phyloP scores from a whole-genome alignment of 2,797 vertebrate species.

The Syndactyla subalaris region DNA sequence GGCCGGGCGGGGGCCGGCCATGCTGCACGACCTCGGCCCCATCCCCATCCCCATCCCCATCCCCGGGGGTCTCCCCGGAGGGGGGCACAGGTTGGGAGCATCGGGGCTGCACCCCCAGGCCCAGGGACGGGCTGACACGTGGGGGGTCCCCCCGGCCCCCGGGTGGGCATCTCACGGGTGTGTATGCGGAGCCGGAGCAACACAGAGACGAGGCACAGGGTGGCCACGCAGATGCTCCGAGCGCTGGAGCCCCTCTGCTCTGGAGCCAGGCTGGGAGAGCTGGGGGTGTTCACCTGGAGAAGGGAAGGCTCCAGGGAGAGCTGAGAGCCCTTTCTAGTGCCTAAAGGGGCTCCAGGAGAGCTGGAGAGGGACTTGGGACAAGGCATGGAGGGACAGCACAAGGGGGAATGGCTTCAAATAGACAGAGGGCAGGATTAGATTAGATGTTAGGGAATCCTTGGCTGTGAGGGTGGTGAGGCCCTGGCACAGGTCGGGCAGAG shows the following conservation, averaged over 20 bases:
- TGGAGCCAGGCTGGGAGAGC: background rate
- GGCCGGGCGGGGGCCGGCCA: fast-evolving
- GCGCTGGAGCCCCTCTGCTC: background rate
- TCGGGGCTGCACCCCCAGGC: too few relatives aligned
- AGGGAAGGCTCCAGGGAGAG: background rate
- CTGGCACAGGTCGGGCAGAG: background rate
- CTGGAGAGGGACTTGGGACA: background rate
- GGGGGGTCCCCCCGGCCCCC: too few relatives aligned
- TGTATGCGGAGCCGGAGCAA: background rate
- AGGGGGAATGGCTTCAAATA: background rate
- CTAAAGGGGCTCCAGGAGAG: background rate
- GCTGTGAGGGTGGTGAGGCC: background rate
- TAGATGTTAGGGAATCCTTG: background rate
- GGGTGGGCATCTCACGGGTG: too few relatives aligned
- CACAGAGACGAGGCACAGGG: fast-evolving
- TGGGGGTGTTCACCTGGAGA: background rate
- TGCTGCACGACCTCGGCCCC: fast-evolving
- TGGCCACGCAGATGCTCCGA: background rate
- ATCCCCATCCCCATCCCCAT: too few relatives aligned
- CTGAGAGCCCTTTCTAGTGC: background rate
- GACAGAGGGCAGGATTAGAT: background rate
- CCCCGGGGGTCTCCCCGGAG: background rate
- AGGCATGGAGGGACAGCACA: background rate
- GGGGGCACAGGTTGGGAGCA: fast-evolving
- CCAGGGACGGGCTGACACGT: background rate